phyloP scores from a whole-genome alignment of 2,888 invertebrate species.

The Charanyca ferruginea region DNA sequence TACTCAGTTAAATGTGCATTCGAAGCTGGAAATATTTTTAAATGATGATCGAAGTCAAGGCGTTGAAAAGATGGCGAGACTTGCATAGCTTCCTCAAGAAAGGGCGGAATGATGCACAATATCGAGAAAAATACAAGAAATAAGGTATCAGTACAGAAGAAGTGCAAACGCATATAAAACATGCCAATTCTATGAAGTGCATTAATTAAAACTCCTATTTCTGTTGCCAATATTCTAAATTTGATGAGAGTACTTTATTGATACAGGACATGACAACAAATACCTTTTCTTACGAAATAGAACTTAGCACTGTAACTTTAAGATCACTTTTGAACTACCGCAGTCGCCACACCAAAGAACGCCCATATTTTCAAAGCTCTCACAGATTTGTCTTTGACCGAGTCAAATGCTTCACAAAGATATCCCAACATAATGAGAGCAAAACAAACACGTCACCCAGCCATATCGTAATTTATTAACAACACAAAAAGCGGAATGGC shows the following conservation, averaged over 20 bases:
- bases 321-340: slow-evolving; percentile 19
- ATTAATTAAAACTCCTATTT: background rate
- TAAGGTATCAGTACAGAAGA: too few relatives aligned
- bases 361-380: slow-evolving; percentile 65
- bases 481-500: slow-evolving; percentile 84
- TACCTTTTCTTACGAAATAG: background rate
- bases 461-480: slow-evolving; percentile 83
- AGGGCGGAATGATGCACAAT: too few relatives aligned
- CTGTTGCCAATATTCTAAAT: background rate
- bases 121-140: too few relatives aligned
- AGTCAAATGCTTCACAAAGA: slow-evolving; percentile 69
- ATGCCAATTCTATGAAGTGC: too few relatives aligned
- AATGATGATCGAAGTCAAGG: too few relatives aligned
- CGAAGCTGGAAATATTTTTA: background rate
- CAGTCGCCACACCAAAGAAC: slow-evolving; percentile 43
- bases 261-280: background rate
- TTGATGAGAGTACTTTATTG: background rate
- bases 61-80: too few relatives aligned
- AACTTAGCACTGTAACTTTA: slow-evolving; percentile 12
- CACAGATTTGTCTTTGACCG: slow-evolving; percentile 67
- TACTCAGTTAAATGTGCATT: background rate
- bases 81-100: too few relatives aligned
- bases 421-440: slow-evolving; percentile 72
- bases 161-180: background rate
- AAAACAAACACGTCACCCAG: slow-evolving; percentile 79